A percentile compares a stretch with the other conserved stretches of the same genome.
Conservation (phyloP, 2,888 invertebrate genomes). For the Nephrotoma guestfalica region DNA sequence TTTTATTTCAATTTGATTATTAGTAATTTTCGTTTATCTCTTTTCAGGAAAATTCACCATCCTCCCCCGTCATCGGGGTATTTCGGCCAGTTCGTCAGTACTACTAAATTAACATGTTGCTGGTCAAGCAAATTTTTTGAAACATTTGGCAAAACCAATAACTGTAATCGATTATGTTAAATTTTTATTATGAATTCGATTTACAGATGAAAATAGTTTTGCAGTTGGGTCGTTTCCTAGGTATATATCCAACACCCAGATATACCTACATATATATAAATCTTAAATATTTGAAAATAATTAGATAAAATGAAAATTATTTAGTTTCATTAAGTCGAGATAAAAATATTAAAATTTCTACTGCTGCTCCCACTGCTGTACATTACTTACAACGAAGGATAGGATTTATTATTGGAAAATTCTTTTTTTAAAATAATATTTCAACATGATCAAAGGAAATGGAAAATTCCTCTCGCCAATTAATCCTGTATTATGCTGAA, state of each 20-base stretch:
- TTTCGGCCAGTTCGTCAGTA: not conserved
- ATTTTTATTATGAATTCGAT: not conserved
- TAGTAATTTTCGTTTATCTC: not conserved
- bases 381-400: not conserved
- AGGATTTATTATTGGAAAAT: not conserved
- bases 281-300: not conserved
- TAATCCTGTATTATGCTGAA: not conserved
- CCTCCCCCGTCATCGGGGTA: not conserved
- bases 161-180: not conserved
- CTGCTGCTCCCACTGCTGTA: not conserved
- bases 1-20: not conserved
- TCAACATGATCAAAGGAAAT: not conserved
- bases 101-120: not conserved
- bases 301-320: not conserved
- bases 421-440: not conserved
- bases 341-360: not conserved
- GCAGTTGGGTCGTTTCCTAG: not conserved
- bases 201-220: not conserved
- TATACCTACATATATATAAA: not conserved
- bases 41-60: not conserved
- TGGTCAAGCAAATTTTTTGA: not conserved
- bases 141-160: not conserved
- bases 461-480: not conserved
- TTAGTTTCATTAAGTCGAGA: not conserved
- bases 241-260: too few species aligned